These are phyloP conservation scores for Sebastes matsubarae DNA, from an alignment of 2,797 vertebrate genomes.

Conservation along the genomic window DNA sequence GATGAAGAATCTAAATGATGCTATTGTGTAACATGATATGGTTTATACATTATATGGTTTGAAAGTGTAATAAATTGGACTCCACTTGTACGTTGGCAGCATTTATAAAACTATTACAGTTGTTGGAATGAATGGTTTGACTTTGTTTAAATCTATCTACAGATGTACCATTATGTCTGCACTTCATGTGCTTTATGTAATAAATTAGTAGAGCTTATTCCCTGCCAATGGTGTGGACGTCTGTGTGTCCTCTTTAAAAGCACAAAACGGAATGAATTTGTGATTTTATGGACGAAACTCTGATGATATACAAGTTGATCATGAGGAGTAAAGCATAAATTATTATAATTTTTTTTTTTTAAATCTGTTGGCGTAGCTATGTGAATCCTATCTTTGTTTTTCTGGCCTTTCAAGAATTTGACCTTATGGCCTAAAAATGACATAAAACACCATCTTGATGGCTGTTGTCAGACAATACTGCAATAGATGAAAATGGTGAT, in stretches of 20 bases:
- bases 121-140: not conserved
- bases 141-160: not conserved
- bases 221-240: not conserved
- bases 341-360: not conserved
- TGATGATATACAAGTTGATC: not conserved
- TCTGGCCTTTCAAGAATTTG: not conserved
- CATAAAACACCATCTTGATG: not conserved
- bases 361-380: not conserved
- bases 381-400: not conserved
- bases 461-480: not conserved
- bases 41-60: not conserved
- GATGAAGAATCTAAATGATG: not conserved
- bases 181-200: not conserved
- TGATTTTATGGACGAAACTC: not conserved
- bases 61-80: not conserved
- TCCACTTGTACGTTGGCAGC: not conserved
- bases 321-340: not conserved
- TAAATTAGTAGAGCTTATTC: not conserved
- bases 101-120: not conserved
- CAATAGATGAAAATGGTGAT: not conserved
- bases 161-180: not conserved
- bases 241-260: too few species aligned
- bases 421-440: not conserved
- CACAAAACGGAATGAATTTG: too few species aligned
- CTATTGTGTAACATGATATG: not conserved